Evolutionary conservation across 2,113 vertebrate genomes (phyloP).

Genomic region (Corapipo altera): DNA sequence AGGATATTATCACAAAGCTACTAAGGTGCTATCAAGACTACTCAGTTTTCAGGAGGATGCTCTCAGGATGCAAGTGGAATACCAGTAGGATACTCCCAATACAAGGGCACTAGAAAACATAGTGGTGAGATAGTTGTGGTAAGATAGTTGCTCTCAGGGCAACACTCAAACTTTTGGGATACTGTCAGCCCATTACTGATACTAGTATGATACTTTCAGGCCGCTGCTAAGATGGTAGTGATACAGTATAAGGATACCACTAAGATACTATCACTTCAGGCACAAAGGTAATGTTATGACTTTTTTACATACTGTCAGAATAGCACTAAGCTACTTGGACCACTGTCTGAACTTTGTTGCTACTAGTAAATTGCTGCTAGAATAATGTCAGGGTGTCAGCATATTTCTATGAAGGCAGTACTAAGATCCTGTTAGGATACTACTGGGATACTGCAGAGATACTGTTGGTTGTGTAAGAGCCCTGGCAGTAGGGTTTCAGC

Average conservation of each 20-base stretch:
- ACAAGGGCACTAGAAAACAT: neutral
- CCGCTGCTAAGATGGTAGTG: neutral
- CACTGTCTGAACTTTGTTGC: neutral
- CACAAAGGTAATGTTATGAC: rapidly evolving
- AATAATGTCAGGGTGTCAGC: neutral
- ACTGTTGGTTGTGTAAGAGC: neutral
- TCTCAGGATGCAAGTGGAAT: neutral
- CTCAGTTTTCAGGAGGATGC: neutral
- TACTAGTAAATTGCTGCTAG: neutral
- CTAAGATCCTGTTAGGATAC: neutral
- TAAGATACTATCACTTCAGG: neutral
- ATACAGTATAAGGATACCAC: neutral
- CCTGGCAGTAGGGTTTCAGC: neutral
- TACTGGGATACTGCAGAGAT: neutral
- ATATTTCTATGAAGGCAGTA: neutral
- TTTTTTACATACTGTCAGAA: neutral
- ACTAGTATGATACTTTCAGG: neutral
- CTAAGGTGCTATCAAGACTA: neutral
- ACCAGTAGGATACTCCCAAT: neutral
- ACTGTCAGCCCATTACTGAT: neutral
- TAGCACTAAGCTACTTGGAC: neutral
- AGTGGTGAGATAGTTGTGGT: neutral
- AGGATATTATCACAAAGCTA: rapidly evolving
- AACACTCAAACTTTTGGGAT: neutral
- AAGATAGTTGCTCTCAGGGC: neutral